Evolutionary conservation across 2,888 invertebrate genomes (phyloP).

Genomic region (Deilephila porcellus): DNA sequence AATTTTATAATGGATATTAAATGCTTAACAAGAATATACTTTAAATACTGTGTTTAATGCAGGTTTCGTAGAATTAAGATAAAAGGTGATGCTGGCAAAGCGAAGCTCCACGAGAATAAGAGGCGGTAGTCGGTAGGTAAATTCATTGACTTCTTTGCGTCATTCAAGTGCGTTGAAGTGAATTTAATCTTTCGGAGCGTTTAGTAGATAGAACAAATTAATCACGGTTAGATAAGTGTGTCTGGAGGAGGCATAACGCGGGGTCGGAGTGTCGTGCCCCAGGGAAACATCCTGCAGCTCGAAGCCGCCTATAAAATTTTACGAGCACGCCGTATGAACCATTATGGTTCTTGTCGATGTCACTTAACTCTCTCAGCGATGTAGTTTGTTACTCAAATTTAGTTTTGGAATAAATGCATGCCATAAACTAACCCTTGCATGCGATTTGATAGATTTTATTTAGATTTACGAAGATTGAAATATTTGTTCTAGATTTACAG

Average conservation of each 20-base stretch:
- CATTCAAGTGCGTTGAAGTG: constrained; percentile 45
- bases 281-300: constrained; percentile 66
- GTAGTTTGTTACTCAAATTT: constrained; percentile 64
- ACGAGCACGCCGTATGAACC: constrained; percentile 75
- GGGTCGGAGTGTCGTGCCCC: constrained; percentile 60
- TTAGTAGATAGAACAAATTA: constrained; percentile 75
- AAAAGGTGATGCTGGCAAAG: not conserved
- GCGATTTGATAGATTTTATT: not conserved
- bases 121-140: not conserved
- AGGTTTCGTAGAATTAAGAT: not conserved
- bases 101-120: not conserved
- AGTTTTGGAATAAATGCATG: constrained; percentile 44
- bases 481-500: too few species aligned
- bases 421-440: constrained; percentile 29
- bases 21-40: not conserved
- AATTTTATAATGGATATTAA: not conserved
- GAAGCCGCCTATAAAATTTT: constrained; percentile 77
- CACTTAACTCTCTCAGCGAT: constrained; percentile 64
- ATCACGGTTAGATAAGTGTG: constrained; percentile 77
- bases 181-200: constrained; percentile 45
- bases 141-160: constrained; percentile 44
- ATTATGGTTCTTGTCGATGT: constrained; percentile 75
- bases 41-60: too few species aligned
- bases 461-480: not conserved
- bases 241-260: constrained; percentile 64